phyloP scores from a whole-genome alignment of 2,888 invertebrate genomes.

The Hermaeophaga mercurialis region DNA sequence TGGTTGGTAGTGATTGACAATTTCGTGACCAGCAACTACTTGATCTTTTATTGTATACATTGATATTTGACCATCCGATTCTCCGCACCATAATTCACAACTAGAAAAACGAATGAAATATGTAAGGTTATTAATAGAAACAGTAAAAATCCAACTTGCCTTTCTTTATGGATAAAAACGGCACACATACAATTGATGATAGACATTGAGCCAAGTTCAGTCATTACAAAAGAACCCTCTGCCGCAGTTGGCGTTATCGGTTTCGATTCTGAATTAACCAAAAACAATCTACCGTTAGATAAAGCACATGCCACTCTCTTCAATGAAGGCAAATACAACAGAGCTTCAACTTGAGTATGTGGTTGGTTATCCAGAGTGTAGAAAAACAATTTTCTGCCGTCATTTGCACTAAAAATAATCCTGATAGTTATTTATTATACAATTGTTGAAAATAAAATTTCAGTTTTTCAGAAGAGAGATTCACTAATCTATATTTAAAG shows the following conservation, averaged over 20 bases:
- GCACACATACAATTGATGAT: constrained; percentile 72
- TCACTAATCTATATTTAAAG: too few species aligned
- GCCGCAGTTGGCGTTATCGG: constrained; percentile 66
- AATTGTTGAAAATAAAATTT: too few species aligned
- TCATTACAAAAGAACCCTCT: constrained; percentile 78
- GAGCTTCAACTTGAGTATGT: constrained; percentile 69
- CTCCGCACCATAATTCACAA: constrained; percentile 89
- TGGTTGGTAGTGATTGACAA: constrained; percentile 66
- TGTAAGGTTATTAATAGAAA: constrained; percentile 14
- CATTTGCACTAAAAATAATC: constrained; percentile 58
- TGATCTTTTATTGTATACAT: constrained; percentile 75
- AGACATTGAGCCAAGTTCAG: constrained; percentile 74
- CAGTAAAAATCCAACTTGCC: constrained; percentile 42
- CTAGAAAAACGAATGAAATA: constrained; percentile 6
- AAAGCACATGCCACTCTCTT: constrained; percentile 82
- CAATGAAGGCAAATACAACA: constrained; percentile 69
- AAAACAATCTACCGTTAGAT: constrained; percentile 77
- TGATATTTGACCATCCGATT: constrained; percentile 77
- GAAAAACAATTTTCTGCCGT: constrained; percentile 65
- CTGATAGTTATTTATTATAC: too few species aligned
- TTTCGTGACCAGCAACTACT: constrained; percentile 75
- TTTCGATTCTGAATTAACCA: constrained; percentile 68
- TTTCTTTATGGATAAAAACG: constrained; percentile 57
- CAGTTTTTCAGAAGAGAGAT: too few species aligned
- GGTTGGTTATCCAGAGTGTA: constrained; percentile 72